Percentiles rank a stretch among this genome's conserved stretches.
phyloP scores from a whole-genome alignment of 2,113 vertebrate genomes.

The Isichthys henryi region DNA sequence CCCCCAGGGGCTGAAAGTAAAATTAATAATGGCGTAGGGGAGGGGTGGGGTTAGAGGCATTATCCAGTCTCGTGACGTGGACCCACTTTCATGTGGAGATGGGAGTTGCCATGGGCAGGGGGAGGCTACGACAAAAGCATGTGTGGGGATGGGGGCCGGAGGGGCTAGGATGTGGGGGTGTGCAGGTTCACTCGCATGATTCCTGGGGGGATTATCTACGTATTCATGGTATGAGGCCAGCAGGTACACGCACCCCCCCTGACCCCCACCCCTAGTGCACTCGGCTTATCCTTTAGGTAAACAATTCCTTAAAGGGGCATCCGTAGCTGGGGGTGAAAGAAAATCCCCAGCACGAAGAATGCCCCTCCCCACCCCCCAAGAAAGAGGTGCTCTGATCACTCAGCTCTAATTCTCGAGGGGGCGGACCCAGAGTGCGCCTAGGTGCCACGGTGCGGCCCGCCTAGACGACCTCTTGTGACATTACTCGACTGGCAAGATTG shows the following conservation, averaged over 20 bases:
- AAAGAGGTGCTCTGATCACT: conserved; percentile 63
- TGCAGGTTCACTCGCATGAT: conserved; percentile 31
- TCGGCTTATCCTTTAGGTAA: conserved; percentile 73
- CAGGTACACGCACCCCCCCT: conserved; percentile 67
- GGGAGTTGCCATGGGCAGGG: conserved; percentile 58
- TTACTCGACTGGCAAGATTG: conserved; percentile 74
- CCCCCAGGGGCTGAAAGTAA: conserved; percentile 26
- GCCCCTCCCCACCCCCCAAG: conserved; percentile 25
- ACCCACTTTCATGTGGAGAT: conserved; percentile 62
- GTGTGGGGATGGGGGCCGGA: conserved; percentile 32
- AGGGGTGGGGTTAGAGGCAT: conserved; percentile 24
- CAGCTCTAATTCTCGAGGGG: conserved; percentile 39
- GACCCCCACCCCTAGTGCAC: conserved; percentile 35
- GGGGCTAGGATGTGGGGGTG: conserved; percentile 39
- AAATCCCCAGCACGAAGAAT: conserved; percentile 46
- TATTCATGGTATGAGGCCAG: conserved; percentile 83
- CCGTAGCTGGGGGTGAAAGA: conserved; percentile 54
- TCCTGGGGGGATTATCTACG: conserved; percentile 74
- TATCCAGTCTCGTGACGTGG: conserved; percentile 43
- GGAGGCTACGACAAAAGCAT: conserved; percentile 60
- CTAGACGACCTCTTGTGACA: conserved; percentile 78
- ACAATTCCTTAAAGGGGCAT: conserved; percentile 57
- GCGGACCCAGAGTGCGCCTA: conserved; percentile 60
- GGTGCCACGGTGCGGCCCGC: conserved; percentile 59
- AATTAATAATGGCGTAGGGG: conserved; percentile 26